Evolutionary conservation across 1,140 invertebrate species (phyloP).

Genomic region (Trichonephila clavata): DNA sequence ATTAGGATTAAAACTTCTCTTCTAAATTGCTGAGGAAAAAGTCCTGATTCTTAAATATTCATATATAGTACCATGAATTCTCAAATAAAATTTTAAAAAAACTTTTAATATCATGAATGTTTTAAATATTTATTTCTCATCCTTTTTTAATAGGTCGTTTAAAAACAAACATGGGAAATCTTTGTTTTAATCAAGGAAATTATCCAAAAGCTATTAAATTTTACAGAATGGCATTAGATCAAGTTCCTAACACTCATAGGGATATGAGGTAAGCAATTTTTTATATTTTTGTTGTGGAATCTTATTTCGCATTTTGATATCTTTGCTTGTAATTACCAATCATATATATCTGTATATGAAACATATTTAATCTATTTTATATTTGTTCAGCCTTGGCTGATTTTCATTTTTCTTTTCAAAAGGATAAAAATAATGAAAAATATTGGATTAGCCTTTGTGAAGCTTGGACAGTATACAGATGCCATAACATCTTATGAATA

Average conservation of each 20-base stretch:
- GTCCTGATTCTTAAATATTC: too few relatives aligned
- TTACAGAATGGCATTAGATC: slow-evolving; percentile 98
- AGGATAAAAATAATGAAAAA: slow-evolving; percentile 99
- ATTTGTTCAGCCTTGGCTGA: neutral
- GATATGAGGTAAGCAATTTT: slow-evolving; percentile 86
- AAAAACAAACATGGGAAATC: slow-evolving; percentile 99
- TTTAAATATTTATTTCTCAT: neutral
- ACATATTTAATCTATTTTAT: too few relatives aligned
- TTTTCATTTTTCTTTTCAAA: slow-evolving; percentile 25
- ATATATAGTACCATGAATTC: neutral
- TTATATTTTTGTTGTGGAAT: neutral
- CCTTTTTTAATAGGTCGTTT: slow-evolving; percentile 86
- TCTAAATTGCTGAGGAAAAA: too few relatives aligned
- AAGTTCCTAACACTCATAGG: slow-evolving; percentile 95
- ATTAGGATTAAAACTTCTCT: too few relatives aligned
- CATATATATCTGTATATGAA: too few relatives aligned
- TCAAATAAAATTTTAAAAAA: neutral
- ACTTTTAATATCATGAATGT: neutral
- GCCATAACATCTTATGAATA: slow-evolving; percentile 98
- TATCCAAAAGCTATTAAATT: slow-evolving; percentile 98
- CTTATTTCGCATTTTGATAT: neutral
- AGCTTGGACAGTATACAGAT: slow-evolving; percentile 97
- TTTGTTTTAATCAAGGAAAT: slow-evolving; percentile 97
- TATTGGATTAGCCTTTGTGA: slow-evolving; percentile 96
- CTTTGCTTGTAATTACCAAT: neutral